Conservation (phyloP, 2,797 vertebrate species). For the Alauda arvensis region DNA sequence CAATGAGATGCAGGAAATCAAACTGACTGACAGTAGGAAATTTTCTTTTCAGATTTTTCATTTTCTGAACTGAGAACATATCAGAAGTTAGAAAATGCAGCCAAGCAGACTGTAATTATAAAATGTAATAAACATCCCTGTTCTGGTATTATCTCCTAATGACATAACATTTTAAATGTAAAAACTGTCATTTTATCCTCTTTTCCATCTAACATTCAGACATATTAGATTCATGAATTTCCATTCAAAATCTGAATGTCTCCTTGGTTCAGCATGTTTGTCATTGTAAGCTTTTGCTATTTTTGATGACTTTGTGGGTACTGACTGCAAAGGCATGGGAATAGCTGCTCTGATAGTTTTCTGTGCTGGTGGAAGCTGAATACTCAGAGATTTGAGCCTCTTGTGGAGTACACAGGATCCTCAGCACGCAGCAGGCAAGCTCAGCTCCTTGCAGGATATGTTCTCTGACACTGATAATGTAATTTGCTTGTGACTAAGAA, state of each 20-base stretch:
- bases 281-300: background rate
- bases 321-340: background rate
- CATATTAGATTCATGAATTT: background rate
- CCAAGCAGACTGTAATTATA: background rate
- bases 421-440: background rate
- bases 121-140: background rate
- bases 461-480: background rate
- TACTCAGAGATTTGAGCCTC: background rate
- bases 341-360: background rate
- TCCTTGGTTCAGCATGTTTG: background rate
- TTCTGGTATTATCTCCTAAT: background rate
- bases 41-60: background rate
- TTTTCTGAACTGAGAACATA: background rate
- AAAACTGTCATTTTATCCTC: background rate
- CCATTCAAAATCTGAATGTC: background rate
- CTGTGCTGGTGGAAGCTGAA: background rate
- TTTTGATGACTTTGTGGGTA: background rate
- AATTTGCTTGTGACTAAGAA: background rate
- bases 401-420: background rate
- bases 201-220: background rate
- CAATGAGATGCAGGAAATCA: background rate
- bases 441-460: background rate
- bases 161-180: background rate
- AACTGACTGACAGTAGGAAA: background rate
- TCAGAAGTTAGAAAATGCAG: background rate